Evolutionary conservation across 2,113 vertebrate species (phyloP), one percentile per base, ranked within the genome.

Genomic region (Octodon degus): DNA sequence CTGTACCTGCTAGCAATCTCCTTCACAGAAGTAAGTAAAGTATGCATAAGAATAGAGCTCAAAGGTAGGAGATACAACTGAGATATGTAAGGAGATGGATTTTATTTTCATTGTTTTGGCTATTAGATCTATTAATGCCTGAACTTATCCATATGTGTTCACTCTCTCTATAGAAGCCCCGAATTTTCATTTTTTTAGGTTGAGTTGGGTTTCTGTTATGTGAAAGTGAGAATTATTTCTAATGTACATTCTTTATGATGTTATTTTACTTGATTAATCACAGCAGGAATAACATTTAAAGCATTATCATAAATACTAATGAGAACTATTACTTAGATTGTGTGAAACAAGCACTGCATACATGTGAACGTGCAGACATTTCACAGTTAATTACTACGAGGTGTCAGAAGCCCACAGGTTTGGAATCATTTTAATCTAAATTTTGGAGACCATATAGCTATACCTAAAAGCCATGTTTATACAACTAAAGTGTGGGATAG

Each of bases 401-500:
- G n/a, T 32, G 25, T 90, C 88, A 96, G 90, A 62, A 25, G 72
- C 83, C 24, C 40, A 34, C 24, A 37, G 37, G 32, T 86, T 86
- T 94, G 84, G 55, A 94, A 74, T 7, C 19, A 88, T 68, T 95
- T 85, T 79, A 62, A 72, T 77, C 63, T 92, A 88, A 95, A 72
- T 72, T 92, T 97, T 90, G 85, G 87, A 94, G 55, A 83, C 89
- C 77, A 89, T 4, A 3, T 47, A 90, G 50, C 81, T 55, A 80
- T 12, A 93, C 81, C 79, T 92, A 95, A 96, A 72, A 62, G 76
- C 16, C 34, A n/a, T 8, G 6, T 92, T 94, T 88, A 79, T 85
- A 86, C 17, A 96, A 83, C 25, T 94, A 91, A 95, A 88, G 89
- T 92, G 88, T 43, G 83, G 60, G 92, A 53, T 95, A 93, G 60